Evolutionary conservation across 2,113 vertebrate genomes (phyloP), one percentile per base, ranked within the genome.

Genomic region (Manacus vitellinus): DNA sequence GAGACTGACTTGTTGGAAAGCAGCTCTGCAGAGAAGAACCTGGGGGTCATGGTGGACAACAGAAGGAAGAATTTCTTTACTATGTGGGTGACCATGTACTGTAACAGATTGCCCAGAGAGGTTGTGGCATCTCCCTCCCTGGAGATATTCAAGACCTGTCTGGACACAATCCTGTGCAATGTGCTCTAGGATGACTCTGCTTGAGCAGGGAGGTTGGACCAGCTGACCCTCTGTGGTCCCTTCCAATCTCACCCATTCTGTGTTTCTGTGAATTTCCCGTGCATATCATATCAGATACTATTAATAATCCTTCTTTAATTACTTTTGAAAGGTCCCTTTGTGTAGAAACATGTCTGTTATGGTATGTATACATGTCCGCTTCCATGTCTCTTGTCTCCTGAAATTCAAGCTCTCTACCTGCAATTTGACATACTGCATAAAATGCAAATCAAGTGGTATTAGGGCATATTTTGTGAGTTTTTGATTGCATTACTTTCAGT

Each of bases 71-170:
- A 20, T 7, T 73, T 61, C 20, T 61, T 52, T 33, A 59, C 33
- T 33, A 5, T 20, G 52, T 12, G 12, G 3, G 7, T 44, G 9
- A 46, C 3, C 7, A 5, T 0, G 4, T 23, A 2, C 9, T 52
- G 44, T 12, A 24, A n/a, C 12, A 52, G 33, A 4, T n/a, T 74
- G 2, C 1, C 1, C 37, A 13, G 37, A 49, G 51, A 44, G 10
- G 9, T 5, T 20, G 15, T n/a, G 13, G 37, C 33, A 19, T 44
- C 37, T 67, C 19, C 52, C 19, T 46, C 5, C 1, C 19, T n/a
- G 46, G 15, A 89, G 33, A 33, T n/a, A 44, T 8, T 67, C 37
- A 67, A 59, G 61, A 89, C 35, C 35, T 35, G 35, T 35, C 35
- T 35, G 35, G 35, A 35, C 35, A 35, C 35, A 35, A 35, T 35